Base-by-base conservation (phyloP, 2,797 vertebrate genomes). In the Pachyuromys duprasi region DNA sequence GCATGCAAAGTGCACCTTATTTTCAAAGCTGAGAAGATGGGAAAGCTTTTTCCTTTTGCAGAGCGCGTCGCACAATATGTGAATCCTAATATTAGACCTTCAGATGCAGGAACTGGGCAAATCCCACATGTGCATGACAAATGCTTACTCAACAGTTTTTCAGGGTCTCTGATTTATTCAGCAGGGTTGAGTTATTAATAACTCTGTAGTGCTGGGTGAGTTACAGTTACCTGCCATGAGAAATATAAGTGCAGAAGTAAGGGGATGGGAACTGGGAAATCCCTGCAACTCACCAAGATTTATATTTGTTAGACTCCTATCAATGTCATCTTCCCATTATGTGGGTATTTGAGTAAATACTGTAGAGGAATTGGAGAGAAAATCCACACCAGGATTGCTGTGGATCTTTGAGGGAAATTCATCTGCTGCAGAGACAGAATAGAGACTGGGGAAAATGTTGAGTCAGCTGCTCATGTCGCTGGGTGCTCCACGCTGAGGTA, bases 31-130 rank as follows among this genome's bases (percentile, higher is more conserved):
- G 0, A 89, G 75, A 91, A 69, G 89, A 95, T 18, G 22, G 80
- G 74, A 95, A 96, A 84, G 79, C 42, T 82, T 96, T 96, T 97
- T 93, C 70, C 69, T 96, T 89, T 28, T 89, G 93, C 90, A 93
- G 94, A 96, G 82, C 9, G 49, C 62, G 74, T 49, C 39, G 88
- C 92, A 93, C 92, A 90, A 83, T 36, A 15, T 92, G 90, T 96
- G 97, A 96, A 96, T 98, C 96, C 96, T 97, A 97, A 97, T 97
- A 97, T 97, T 97, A 97, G 95, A 97, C 84, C 97, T 97, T 97
- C 96, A 97, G 91, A 96, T 89, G 88, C 2, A 1, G 88, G 94
- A 96, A 92, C 94, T 86, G 62, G 92, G 95, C 93, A 96, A 98
- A 95, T 96, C 94, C 95, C 97, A 93, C 70, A 91, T 95, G 94